Evolutionary conservation across 2,113 vertebrate genomes (phyloP).

Genomic region (Tiliqua scincoides): DNA sequence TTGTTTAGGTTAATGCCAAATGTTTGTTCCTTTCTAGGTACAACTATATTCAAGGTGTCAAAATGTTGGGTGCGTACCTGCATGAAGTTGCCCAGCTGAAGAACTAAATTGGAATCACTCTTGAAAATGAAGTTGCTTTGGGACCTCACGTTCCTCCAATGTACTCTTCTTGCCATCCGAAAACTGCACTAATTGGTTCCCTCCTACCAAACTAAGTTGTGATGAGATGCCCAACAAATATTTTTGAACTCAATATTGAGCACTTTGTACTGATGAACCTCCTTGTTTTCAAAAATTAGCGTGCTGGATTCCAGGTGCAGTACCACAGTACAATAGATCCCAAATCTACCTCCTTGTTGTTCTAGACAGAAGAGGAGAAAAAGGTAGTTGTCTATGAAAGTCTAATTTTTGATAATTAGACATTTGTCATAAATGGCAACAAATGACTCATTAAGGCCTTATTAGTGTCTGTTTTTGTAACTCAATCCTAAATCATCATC

Average conservation of each 20-base stretch:
- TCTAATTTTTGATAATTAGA: not conserved
- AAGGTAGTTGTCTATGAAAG: too few species aligned
- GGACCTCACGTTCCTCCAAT: not conserved
- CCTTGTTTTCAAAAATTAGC: not conserved
- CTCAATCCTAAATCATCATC: not conserved
- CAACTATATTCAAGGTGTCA: conserved; percentile 94
- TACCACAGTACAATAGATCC: not conserved
- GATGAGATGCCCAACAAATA: not conserved
- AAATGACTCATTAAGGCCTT: not conserved
- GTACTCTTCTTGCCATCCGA: not conserved
- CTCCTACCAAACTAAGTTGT: not conserved
- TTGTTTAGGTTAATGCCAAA: not conserved
- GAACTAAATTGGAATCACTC: conserved; percentile 44
- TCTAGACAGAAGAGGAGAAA: not conserved
- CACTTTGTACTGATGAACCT: not conserved
- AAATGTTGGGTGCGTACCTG: conserved; percentile 93
- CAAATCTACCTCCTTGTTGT: not conserved
- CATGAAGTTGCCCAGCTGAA: conserved; percentile 90
- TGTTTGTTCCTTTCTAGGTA: conserved; percentile 71
- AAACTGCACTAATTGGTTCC: conserved; percentile 15
- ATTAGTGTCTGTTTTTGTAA: not conserved
- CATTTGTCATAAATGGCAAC: not conserved
- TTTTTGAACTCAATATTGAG: not conserved
- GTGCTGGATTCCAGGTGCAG: not conserved
- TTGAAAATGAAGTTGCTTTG: not conserved